Conservation (phyloP, 35 echinoderm and acorn worm species). For the Amphiura filiformis region DNA sequence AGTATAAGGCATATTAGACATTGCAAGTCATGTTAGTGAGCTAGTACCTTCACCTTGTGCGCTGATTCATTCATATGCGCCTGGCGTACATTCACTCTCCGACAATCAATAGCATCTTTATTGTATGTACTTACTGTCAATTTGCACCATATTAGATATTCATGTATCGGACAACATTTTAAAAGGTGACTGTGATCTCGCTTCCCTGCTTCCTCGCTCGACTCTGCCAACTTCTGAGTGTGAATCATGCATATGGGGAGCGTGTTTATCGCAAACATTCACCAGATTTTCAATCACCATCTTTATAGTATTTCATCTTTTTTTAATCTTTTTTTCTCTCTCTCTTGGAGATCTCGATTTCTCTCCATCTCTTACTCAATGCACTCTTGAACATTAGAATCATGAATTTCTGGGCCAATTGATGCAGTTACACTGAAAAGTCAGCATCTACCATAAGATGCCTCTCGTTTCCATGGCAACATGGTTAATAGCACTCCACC, state of each 20-base stretch:
- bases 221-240: background rate
- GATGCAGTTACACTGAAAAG: background rate
- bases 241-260: conserved; percentile 4
- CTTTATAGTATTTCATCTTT: background rate
- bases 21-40: too few species aligned
- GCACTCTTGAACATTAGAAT: background rate
- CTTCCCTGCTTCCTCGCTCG: too few species aligned
- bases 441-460: background rate
- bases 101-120: background rate
- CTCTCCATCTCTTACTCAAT: background rate
- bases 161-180: background rate
- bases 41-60: too few species aligned
- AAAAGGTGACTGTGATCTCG: background rate
- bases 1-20: too few species aligned
- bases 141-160: conserved; percentile 3
- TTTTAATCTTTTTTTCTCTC: background rate
- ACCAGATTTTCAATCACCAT: background rate
- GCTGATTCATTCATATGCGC: too few species aligned
- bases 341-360: background rate
- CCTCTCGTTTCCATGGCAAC: background rate
- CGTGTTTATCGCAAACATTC: background rate
- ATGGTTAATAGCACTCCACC: conserved; percentile 2
- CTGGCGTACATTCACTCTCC: too few species aligned
- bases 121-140: background rate
- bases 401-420: background rate